Percentiles rank a stretch among this genome's conserved stretches.
Conservation (phyloP, 1,140 invertebrate genomes). For the Lordiphosa collinella region DNA sequence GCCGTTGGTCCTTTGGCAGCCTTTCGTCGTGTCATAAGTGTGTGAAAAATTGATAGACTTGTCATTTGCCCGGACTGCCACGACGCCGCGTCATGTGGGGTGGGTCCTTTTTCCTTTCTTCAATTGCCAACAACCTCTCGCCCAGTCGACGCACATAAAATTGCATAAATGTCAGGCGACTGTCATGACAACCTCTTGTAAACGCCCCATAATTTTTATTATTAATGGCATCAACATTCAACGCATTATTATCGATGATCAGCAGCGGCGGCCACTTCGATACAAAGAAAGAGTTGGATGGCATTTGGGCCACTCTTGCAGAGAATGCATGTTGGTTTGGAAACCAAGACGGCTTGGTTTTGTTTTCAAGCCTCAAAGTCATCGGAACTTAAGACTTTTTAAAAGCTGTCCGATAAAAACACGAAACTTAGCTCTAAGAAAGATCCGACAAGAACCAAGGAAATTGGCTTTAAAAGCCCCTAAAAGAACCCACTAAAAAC, state of each 20-base stretch:
- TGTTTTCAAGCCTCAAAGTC: too few species aligned
- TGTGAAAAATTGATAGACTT: constrained; percentile 78
- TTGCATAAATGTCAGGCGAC: constrained; percentile 76
- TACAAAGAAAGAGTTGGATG: too few species aligned
- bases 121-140: constrained; percentile 2
- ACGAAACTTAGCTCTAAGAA: too few species aligned
- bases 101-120: constrained; percentile 20
- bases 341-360: too few species aligned
- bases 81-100: constrained; percentile 25
- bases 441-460: too few species aligned
- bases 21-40: constrained; percentile 62
- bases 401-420: too few species aligned
- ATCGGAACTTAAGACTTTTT: too few species aligned
- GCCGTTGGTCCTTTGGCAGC: constrained; percentile 36
- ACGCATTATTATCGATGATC: constrained; percentile 42
- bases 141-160: constrained; percentile 46
- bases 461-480: too few species aligned
- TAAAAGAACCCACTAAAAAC: too few species aligned
- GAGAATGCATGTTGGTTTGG: too few species aligned
- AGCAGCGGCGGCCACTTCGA: too few species aligned
- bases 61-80: constrained; percentile 40
- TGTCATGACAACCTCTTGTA: constrained; percentile 77
- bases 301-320: too few species aligned
- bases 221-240: constrained; percentile 55
- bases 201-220: constrained; percentile 77